Evolutionary conservation across 1,140 invertebrate genomes (phyloP).

Genomic region (Orchesella cincta): DNA sequence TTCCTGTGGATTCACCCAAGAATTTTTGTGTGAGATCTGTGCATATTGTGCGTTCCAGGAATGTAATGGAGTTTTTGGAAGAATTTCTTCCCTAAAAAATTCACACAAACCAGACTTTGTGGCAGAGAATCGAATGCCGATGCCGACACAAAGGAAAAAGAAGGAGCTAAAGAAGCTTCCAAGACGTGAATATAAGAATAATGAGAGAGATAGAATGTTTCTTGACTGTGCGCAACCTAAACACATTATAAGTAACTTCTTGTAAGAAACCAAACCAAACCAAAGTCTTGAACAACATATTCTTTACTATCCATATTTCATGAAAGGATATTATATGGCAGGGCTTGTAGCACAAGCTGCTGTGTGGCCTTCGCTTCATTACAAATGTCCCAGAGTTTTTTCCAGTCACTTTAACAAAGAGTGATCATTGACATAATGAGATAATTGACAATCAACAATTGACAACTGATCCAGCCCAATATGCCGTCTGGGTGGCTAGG

Average conservation of each 20-base stretch:
- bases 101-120: constrained; percentile 23
- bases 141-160: constrained; percentile 2
- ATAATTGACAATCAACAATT: constrained; percentile 7
- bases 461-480: not conserved
- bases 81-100: constrained; percentile 21
- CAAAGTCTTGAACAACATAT: too few relatives aligned
- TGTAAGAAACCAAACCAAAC: too few relatives aligned
- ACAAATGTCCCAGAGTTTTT: not conserved
- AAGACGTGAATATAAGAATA: too few relatives aligned
- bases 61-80: not conserved
- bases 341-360: too few relatives aligned
- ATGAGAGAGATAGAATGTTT: too few relatives aligned
- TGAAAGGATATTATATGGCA: too few relatives aligned
- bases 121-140: not conserved
- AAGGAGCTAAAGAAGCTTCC: too few relatives aligned
- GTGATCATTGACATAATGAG: constrained; percentile 3
- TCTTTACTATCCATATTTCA: too few relatives aligned
- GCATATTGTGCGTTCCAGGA: not conserved
- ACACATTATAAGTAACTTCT: too few relatives aligned
- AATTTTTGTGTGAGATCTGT: constrained; percentile 18
- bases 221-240: too few relatives aligned
- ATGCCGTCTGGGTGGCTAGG: constrained; percentile 15
- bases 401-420: constrained; percentile 1
- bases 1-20: constrained; percentile 22
- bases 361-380: too few relatives aligned